phyloP scores from a whole-genome alignment of 1,140 invertebrate species.

The Nebria ingens region DNA sequence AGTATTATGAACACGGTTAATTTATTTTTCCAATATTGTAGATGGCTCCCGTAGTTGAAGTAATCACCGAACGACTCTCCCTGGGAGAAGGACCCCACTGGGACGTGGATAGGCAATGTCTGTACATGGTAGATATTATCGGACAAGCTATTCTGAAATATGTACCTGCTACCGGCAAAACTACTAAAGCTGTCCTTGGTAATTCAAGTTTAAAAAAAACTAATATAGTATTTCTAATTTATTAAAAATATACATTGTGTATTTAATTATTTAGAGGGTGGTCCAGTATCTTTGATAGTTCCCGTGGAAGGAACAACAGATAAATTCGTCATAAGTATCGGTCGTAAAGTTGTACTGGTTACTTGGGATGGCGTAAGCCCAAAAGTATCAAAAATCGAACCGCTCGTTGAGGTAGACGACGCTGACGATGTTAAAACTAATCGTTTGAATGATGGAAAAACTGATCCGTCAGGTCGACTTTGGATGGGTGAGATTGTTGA shows the following conservation, averaged over 20 bases:
- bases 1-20: too few species aligned
- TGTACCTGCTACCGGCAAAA: background rate
- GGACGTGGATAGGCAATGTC: constrained; percentile 45
- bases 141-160: constrained; percentile 38
- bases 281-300: constrained; percentile 41
- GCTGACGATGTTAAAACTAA: constrained; percentile 43
- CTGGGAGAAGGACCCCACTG: constrained; percentile 58
- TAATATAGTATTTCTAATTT: too few species aligned
- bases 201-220: too few species aligned
- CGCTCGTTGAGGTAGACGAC: constrained; percentile 40
- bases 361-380: constrained; percentile 49
- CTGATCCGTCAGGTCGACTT: constrained; percentile 60
- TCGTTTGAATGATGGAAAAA: constrained; percentile 74
- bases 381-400: constrained; percentile 20
- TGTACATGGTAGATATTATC: constrained; percentile 58
- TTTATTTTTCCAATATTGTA: too few species aligned
- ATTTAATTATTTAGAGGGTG: constrained; percentile 27
- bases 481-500: constrained; percentile 48
- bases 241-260: too few species aligned
- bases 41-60: constrained; percentile 22
- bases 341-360: constrained; percentile 46
- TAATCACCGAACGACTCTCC: constrained; percentile 21
- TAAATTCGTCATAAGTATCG: constrained; percentile 52
- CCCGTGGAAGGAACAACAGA: constrained; percentile 50
- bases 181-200: background rate